Evolutionary conservation across 37 sponge, comb jelly and placozoan species (phyloP).

Genomic region (Geodia barretti): DNA sequence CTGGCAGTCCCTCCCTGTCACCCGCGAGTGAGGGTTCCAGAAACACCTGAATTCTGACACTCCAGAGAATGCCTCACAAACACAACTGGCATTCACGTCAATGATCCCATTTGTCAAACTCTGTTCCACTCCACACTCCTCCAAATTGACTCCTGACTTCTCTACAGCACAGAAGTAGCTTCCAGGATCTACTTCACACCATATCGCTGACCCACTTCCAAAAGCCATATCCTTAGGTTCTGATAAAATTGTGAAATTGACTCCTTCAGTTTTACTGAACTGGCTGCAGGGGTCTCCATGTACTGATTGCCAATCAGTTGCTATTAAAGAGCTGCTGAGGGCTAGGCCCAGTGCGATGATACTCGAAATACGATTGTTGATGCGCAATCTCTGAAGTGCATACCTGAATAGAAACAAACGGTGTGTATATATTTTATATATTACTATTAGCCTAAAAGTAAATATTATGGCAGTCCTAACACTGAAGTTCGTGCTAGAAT

Average conservation of each 20-base stretch:
- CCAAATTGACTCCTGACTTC: neutral
- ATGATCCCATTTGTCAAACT: neutral
- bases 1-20: conserved; percentile 43
- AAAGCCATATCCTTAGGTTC: neutral
- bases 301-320: conserved; percentile 61
- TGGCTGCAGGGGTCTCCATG: conserved; percentile 54
- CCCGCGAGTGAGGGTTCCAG: conserved; percentile 47
- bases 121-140: neutral
- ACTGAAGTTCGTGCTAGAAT: too few species aligned
- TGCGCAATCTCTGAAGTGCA: conserved; percentile 12
- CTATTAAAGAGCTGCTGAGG: conserved; percentile 1
- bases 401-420: neutral
- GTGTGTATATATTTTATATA: too few species aligned
- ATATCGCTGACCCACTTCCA: neutral
- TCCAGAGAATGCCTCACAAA: conserved; percentile 11
- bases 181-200: neutral
- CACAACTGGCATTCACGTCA: neutral
- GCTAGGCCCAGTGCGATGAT: conserved; percentile 7
- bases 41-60: conserved; percentile 13
- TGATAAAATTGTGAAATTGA: too few species aligned
- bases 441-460: too few species aligned
- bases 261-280: conserved; percentile 33
- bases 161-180: neutral
- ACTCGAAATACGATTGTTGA: conserved; percentile 19
- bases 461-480: too few species aligned